Conservation (phyloP, 2,888 invertebrate species). For the Lottia gigantea region DNA sequence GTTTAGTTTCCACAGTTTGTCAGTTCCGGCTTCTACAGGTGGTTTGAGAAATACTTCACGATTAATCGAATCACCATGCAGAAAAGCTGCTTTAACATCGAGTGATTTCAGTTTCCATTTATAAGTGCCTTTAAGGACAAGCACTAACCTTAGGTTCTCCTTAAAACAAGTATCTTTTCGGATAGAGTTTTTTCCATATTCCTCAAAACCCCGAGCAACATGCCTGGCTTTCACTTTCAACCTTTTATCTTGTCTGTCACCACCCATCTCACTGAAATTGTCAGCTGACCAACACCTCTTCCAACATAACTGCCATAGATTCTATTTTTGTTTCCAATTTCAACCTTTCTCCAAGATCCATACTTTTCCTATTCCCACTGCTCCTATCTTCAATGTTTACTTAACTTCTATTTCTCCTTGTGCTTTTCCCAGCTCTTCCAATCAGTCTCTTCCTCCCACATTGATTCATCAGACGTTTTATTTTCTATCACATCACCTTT, state of each 20-base stretch:
- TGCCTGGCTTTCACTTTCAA: neutral
- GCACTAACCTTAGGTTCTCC: neutral
- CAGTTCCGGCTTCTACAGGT: neutral
- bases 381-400: too few species aligned
- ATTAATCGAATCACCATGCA: slow-evolving; percentile 10
- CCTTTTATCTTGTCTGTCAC: neutral
- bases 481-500: too few species aligned
- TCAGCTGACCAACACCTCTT: neutral
- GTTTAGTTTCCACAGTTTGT: neutral
- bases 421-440: too few species aligned
- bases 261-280: neutral
- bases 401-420: too few species aligned
- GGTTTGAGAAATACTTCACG: slow-evolving; percentile 1
- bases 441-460: too few species aligned
- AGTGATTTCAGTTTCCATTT: neutral
- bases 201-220: neutral
- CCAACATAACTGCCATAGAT: neutral
- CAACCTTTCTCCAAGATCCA: too few species aligned
- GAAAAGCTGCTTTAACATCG: slow-evolving; percentile 1
- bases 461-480: too few species aligned
- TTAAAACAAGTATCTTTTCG: neutral
- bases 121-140: neutral
- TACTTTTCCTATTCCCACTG: too few species aligned
- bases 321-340: too few species aligned
- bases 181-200: neutral